These are phyloP conservation scores for Pteronura brasiliensis DNA, from an alignment of 2,113 vertebrate genomes.

Conservation along the genomic window DNA sequence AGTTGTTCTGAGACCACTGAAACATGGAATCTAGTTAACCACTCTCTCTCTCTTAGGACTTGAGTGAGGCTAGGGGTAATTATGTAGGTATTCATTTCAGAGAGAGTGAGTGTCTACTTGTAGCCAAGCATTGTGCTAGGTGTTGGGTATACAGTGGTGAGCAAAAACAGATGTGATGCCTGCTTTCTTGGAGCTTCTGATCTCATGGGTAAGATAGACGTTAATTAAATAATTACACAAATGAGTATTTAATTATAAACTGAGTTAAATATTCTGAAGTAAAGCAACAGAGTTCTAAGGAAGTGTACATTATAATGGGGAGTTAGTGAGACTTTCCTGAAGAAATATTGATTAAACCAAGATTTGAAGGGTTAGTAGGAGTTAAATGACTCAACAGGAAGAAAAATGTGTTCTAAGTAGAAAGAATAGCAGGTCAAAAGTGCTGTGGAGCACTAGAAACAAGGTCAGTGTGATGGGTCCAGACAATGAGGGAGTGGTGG, in stretches of 20 bases:
- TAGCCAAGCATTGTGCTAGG: neutral
- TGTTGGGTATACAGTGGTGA: slow-evolving; percentile 22
- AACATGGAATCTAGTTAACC: neutral
- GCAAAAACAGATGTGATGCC: slow-evolving; percentile 39
- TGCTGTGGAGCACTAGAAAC: neutral
- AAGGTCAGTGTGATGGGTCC: neutral
- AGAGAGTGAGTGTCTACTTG: neutral
- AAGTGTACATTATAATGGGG: neutral
- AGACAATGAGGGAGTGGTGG: neutral
- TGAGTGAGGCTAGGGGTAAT: neutral
- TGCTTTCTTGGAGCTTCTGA: slow-evolving; percentile 48
- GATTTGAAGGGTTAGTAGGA: neutral
- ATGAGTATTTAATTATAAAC: slow-evolving; percentile 14
- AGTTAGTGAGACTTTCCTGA: neutral
- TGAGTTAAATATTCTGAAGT: slow-evolving; percentile 11
- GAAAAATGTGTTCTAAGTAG: neutral
- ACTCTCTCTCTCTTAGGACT: neutral
- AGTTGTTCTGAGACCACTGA: neutral
- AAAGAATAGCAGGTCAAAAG: neutral
- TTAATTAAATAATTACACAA: slow-evolving; percentile 50
- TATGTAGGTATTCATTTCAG: neutral
- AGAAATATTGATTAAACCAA: slow-evolving; percentile 24
- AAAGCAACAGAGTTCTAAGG: slow-evolving; percentile 23
- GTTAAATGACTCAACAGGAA: neutral
- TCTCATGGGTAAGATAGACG: slow-evolving; percentile 28